Conservation (phyloP, 2,797 vertebrate genomes). For the Sebastes kiyomatsui region DNA sequence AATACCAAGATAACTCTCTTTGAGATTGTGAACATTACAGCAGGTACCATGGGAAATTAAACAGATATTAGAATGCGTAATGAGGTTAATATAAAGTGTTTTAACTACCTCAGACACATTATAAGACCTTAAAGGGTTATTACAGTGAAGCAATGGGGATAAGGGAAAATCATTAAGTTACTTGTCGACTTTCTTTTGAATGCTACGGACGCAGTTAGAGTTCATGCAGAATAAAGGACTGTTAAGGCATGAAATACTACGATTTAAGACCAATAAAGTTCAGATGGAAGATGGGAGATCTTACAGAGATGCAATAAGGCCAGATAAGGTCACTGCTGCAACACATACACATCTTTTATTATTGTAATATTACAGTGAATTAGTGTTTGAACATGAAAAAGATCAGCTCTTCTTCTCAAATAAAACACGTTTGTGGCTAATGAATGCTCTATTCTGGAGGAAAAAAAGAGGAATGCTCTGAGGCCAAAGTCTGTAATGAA, state of each 20-base stretch:
- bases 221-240: not conserved
- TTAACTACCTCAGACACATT: not conserved
- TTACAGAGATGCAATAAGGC: not conserved
- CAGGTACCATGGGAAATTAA: not conserved
- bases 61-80: not conserved
- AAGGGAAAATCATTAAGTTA: not conserved
- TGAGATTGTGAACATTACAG: not conserved
- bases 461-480: conserved; percentile 1
- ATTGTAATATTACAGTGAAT: not conserved
- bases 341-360: not conserved
- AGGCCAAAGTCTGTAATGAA: conserved; percentile 38
- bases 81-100: not conserved
- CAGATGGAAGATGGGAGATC: not conserved
- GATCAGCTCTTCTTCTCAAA: not conserved
- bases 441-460: not conserved
- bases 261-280: not conserved
- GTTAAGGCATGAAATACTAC: not conserved
- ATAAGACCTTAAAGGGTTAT: not conserved
- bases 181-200: not conserved
- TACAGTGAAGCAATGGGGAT: not conserved
- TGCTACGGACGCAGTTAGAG: not conserved
- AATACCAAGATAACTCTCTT: not conserved
- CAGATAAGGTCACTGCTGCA: not conserved
- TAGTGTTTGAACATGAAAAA: not conserved
- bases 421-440: conserved; percentile 1